Evolutionary conservation across 2,888 invertebrate genomes (phyloP).

Genomic region (Hirtodrosophila duncani): DNA sequence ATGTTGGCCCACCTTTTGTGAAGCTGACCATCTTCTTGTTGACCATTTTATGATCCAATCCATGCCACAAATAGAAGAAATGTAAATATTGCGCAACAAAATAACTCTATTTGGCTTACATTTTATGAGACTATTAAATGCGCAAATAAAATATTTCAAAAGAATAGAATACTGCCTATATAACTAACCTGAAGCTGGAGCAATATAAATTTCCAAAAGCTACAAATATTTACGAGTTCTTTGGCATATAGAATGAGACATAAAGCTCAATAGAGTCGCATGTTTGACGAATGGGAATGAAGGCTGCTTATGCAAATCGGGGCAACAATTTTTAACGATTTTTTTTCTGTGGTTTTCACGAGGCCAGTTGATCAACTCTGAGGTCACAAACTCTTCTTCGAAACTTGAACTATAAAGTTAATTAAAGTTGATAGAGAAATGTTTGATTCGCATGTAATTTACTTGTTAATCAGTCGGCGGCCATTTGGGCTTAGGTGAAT

Average conservation of each 20-base stretch:
- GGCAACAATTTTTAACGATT: conserved; percentile 28
- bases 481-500: conserved; percentile 1
- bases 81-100: conserved; percentile 63
- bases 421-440: conserved; percentile 28
- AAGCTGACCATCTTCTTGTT: conserved; percentile 18
- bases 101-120: conserved; percentile 50
- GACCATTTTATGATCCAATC: conserved; percentile 40
- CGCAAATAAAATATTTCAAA: background rate
- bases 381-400: conserved; percentile 23
- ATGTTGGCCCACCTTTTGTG: conserved; percentile 4
- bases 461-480: no score
- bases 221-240: conserved; percentile 54
- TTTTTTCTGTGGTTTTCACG: no score
- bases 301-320: conserved; percentile 29
- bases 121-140: conserved; percentile 60
- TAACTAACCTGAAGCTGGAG: conserved; percentile 20
- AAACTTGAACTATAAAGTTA: conserved; percentile 66
- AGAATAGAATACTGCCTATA: conserved; percentile 5
- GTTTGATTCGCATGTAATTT: background rate
- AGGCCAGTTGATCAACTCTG: no score
- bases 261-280: conserved; percentile 2
- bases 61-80: conserved; percentile 27
- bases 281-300: conserved; percentile 36
- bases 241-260: conserved; percentile 4
- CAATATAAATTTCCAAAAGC: conserved; percentile 19